A percentile compares a stretch with the other conserved stretches of the same genome.
These are phyloP conservation scores for Beris chalybata DNA, from an alignment of 2,888 invertebrate genomes.

Conservation along the genomic window DNA sequence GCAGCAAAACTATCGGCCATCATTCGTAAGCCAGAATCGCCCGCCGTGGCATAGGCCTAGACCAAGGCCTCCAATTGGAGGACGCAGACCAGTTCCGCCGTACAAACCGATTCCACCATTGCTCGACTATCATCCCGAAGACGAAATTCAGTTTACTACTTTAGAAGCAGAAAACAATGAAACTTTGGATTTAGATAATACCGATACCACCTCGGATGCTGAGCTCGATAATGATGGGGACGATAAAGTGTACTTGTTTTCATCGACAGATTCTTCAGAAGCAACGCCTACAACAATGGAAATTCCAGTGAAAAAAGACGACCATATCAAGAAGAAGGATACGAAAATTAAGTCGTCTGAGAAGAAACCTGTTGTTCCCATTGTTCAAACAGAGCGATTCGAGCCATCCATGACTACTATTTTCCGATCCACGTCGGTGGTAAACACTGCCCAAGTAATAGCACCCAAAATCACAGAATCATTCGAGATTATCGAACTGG, in stretches of 20 bases:
- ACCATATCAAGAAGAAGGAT: slow-evolving; percentile 50
- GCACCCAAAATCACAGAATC: slow-evolving; percentile 49
- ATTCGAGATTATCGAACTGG: slow-evolving; percentile 47
- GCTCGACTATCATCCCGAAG: slow-evolving; percentile 50
- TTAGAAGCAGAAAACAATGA: slow-evolving; percentile 44
- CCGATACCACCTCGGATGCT: slow-evolving; percentile 39
- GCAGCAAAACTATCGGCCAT: slow-evolving; percentile 61
- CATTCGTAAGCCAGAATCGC: slow-evolving; percentile 61
- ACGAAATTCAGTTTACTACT: slow-evolving; percentile 56
- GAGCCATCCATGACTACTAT: slow-evolving; percentile 47
- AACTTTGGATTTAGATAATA: slow-evolving; percentile 41
- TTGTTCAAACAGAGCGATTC: slow-evolving; percentile 47
- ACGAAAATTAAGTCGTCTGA: slow-evolving; percentile 50
- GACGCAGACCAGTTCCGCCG: slow-evolving; percentile 63
- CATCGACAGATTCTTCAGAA: slow-evolving; percentile 38
- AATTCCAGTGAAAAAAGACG: slow-evolving; percentile 47
- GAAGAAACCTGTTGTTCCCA: slow-evolving; percentile 43
- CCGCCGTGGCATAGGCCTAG: slow-evolving; percentile 70
- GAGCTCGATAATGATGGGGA: slow-evolving; percentile 39
- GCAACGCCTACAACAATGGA: slow-evolving; percentile 38
- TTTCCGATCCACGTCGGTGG: slow-evolving; percentile 50
- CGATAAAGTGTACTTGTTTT: background rate
- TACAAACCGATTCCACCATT: slow-evolving; percentile 66
- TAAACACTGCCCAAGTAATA: slow-evolving; percentile 45
- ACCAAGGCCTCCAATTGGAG: slow-evolving; percentile 58